phyloP scores from a whole-genome alignment of 2,797 vertebrate species.

The Eptatretus atami region DNA sequence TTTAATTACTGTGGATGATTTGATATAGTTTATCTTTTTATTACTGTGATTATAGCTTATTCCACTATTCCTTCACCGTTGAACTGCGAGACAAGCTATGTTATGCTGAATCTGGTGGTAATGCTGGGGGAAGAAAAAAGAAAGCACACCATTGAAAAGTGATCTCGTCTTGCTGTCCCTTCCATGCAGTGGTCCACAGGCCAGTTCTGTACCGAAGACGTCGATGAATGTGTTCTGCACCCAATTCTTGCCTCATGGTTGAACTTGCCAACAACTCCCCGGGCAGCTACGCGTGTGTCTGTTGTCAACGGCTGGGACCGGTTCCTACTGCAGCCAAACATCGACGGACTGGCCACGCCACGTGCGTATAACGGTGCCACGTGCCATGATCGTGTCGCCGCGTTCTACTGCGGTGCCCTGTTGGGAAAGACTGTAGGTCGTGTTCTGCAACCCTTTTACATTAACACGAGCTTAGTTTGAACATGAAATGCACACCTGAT shows the following conservation, averaged over 20 bases:
- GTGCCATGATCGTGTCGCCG: conserved; percentile 61
- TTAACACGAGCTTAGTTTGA: no score
- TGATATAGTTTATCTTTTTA: no score
- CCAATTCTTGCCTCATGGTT: conserved; percentile 65
- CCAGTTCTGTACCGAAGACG: conserved; percentile 54
- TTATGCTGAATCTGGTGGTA: no score
- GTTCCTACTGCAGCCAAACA: conserved; percentile 66
- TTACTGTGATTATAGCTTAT: no score
- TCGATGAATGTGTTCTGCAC: conserved; percentile 72
- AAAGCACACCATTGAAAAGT: no score
- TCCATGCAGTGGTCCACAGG: conserved; percentile 16
- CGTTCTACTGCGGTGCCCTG: conserved; percentile 56
- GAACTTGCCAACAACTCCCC: conserved; percentile 60
- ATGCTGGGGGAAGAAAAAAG: no score
- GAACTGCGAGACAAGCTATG: no score
- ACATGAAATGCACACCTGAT: no score
- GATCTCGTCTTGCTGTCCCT: no score
- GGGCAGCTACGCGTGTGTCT: conserved; percentile 51
- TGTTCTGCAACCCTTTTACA: background rate
- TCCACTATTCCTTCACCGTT: no score
- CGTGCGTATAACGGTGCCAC: conserved; percentile 43
- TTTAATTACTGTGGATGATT: no score
- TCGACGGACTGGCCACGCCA: conserved; percentile 61
- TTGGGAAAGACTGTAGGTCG: conserved; percentile 33
- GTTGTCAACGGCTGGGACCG: conserved; percentile 73